These are phyloP conservation scores for Drosophila neocordata DNA, from an alignment of 1,140 invertebrate genomes.

Conservation along the genomic window DNA sequence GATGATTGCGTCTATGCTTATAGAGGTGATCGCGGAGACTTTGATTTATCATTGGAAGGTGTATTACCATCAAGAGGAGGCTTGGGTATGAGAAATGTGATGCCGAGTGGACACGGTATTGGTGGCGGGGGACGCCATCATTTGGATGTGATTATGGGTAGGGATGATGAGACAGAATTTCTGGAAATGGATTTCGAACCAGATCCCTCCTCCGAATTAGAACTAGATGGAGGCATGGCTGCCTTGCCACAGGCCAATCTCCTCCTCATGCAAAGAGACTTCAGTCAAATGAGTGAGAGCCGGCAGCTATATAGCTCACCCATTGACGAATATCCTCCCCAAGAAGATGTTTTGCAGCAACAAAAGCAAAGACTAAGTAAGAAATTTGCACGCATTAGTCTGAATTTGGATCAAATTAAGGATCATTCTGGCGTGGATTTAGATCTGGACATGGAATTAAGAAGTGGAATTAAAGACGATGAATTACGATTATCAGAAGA, in stretches of 20 bases:
- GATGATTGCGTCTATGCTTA: slow-evolving; percentile 81
- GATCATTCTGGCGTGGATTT: slow-evolving; percentile 30
- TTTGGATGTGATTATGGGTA: slow-evolving; percentile 43
- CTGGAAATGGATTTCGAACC: slow-evolving; percentile 82
- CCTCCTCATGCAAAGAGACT: slow-evolving; percentile 72
- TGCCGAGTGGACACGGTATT: slow-evolving; percentile 19
- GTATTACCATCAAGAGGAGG: background rate
- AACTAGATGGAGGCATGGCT: slow-evolving; percentile 44
- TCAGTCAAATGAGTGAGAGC: slow-evolving; percentile 60
- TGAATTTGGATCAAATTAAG: slow-evolving; percentile 78
- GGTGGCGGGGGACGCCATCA: slow-evolving; percentile 54
- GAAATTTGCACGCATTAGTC: slow-evolving; percentile 72
- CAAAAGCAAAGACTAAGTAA: slow-evolving; percentile 60
- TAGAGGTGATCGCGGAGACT: slow-evolving; percentile 71
- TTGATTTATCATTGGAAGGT: slow-evolving; percentile 54
- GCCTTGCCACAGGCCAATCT: slow-evolving; percentile 52
- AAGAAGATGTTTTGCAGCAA: slow-evolving; percentile 60
- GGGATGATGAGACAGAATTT: slow-evolving; percentile 79
- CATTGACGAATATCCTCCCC: slow-evolving; percentile 67
- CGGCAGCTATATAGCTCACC: slow-evolving; percentile 72
- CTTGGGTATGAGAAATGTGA: background rate
- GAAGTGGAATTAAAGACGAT: slow-evolving; percentile 12
- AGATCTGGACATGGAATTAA: slow-evolving; percentile 38
- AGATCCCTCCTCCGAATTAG: slow-evolving; percentile 73
- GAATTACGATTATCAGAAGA: slow-evolving; percentile 14